Evolutionary conservation across 1,140 invertebrate species (phyloP), one percentile per base, ranked within the genome.

Genomic region (Luehdorfia chinensis): DNA sequence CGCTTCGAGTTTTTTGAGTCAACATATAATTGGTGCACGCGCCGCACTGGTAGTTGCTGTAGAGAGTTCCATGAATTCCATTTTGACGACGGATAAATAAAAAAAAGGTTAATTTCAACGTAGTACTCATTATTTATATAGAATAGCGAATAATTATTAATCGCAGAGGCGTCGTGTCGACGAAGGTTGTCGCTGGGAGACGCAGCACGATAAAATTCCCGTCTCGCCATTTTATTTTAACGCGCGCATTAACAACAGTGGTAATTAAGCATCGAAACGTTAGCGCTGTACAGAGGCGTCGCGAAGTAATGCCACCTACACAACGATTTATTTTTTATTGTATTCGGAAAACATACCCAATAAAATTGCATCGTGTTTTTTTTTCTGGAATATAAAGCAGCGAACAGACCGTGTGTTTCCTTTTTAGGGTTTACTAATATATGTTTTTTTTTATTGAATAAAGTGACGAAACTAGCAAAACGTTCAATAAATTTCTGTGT

Each of bases 231-330:
- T 74, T 78, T 78, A 75, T 75, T 77, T 71, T 56, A 67, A 72
- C 59, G 60, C 59, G 60, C 52, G 60, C 72, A 74, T 77, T 77
- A 76, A 77, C 72, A 69, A 51, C 59, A 41, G 36, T 31, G 65
- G 74, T 77, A 77, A 80, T 80, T 80, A 80, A 77, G 66, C 72
- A 77, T 70, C 75, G 68, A 75, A 74, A 76, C 75, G 71, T 79
- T 62, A 64, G 54, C 50, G 59, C 61, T 41, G 50, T 47, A 54
- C 54, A 50, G 47, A 72, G 71, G 71, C 71, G 69, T 76, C 64
- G 64, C 59, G 70, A 65, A 70, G 59, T 68, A 67, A 68, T 64
- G 55, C 52, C 48, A 50, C 19, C 52, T 67, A 61, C 55, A 52
- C 58, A 50, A 41, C 6, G n/a, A n/a, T n/a, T n/a, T n/a, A n/a